A percentile compares a stretch with the other conserved stretches of the same genome.
phyloP scores from a whole-genome alignment of 2,888 invertebrate species.

The Eledone cirrhosa region DNA sequence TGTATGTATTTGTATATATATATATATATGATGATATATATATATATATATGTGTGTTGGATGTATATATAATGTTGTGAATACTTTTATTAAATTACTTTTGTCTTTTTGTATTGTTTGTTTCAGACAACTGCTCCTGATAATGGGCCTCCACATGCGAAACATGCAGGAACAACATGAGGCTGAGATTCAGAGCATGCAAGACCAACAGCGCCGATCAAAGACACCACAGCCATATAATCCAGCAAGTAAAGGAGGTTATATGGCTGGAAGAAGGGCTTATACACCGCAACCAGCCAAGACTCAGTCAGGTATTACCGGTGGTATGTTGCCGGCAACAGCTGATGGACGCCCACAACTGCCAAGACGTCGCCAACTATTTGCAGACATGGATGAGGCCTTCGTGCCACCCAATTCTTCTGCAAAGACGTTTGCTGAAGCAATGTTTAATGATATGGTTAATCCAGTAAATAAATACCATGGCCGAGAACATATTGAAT shows the following conservation, averaged over 20 bases:
- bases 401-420: not conserved
- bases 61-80: not conserved
- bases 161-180: slow-evolving; percentile 20
- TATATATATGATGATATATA: slow-evolving; percentile 17
- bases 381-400: slow-evolving; percentile 4
- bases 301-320: not conserved
- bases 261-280: slow-evolving; percentile 15
- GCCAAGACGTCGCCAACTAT: slow-evolving; percentile 15
- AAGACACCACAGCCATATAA: slow-evolving; percentile 52
- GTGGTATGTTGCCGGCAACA: not conserved
- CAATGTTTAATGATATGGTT: slow-evolving; percentile 16
- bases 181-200: not conserved
- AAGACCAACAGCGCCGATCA: slow-evolving; percentile 38
- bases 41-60: not conserved
- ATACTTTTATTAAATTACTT: not conserved
- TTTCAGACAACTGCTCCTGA: slow-evolving; percentile 13
- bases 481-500: not conserved
- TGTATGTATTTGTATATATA: too few relatives aligned
- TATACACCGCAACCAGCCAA: slow-evolving; percentile 12
- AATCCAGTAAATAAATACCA: not conserved
- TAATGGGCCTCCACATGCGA: slow-evolving; percentile 6
- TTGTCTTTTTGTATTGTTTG: not conserved
- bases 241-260: slow-evolving; percentile 14
- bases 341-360: not conserved
- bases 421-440: slow-evolving; percentile 9